These are phyloP conservation scores for Cantharis rufa DNA, from an alignment of 2,888 invertebrate species.

Conservation along the genomic window DNA sequence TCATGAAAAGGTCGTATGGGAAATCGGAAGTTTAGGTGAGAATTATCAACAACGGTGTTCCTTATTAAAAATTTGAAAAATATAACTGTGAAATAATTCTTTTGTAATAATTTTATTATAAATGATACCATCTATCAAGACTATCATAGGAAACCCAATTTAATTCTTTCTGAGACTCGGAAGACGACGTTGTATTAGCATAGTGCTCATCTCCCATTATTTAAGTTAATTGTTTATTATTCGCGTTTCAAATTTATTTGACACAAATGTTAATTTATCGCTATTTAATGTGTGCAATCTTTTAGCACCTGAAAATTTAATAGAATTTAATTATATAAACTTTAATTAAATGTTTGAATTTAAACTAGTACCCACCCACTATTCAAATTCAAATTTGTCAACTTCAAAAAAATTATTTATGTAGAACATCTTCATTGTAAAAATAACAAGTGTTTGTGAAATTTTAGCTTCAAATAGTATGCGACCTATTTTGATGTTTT, in stretches of 20 bases:
- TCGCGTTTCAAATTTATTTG: background rate
- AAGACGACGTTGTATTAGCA: background rate
- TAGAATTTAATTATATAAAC: background rate
- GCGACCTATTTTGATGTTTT: background rate
- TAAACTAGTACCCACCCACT: background rate
- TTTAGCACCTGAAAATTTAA: background rate
- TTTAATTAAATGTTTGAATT: background rate
- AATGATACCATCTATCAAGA: background rate
- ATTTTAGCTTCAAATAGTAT: no score
- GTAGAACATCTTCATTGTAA: no score
- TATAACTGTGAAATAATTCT: constrained; percentile 20
- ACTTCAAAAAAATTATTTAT: no score
- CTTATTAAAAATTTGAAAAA: constrained; percentile 19
- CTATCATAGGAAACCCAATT: background rate
- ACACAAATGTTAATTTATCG: background rate
- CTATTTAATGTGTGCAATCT: background rate
- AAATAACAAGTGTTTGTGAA: no score
- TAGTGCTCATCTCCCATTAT: background rate
- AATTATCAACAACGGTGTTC: constrained; percentile 18
- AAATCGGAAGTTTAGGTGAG: constrained; percentile 23
- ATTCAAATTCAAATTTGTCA: background rate
- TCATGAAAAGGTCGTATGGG: constrained; percentile 16
- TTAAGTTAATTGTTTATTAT: background rate
- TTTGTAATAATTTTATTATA: background rate
- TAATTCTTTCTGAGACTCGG: background rate